Evolutionary conservation across 2,888 invertebrate genomes (phyloP), one percentile per base, ranked within the genome.

Genomic region (Cosmia pyralina): DNA sequence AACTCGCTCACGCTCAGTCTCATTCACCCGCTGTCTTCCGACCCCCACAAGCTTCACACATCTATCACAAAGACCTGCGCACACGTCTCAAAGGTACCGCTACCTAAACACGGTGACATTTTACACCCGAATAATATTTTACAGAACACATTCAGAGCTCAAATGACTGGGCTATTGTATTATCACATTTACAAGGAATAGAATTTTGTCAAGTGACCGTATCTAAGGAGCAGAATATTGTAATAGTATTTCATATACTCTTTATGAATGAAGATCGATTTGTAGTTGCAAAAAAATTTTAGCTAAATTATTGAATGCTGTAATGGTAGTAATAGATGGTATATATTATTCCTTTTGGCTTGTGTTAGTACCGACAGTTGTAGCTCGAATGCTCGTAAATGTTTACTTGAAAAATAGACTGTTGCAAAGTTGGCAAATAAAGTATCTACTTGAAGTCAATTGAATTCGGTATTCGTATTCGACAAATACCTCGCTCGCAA

Each of bases 1-100:
- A 55, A 76, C 67, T 48, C 86, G 81, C 80, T 81, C 22, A 13
- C 77, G 71, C 83, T 38, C 10, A 19, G 28, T 7, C 50, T 44
- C 44, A 41, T 10, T 66, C 64, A 2, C 1, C 55, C 84, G 83
- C 85, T 5, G 13, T 13, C 63, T 72, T 82, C 50, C n/a, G 87
- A 72, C 87, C 91, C 87, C n/a, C 46, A 89, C 81, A 79, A 55
- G 55, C 67, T 72, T 55, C 65, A 75, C 79, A 74, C 76, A 82
- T 86, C 69, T 75, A 69, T 70, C 46, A 71, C 57, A 84, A 84
- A 85, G 74, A 41, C 73, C 62, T 69, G 77, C 69, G 81, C 84
- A 88, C 90, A 89, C 89, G 86, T 85, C 83, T 92, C 93, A 94
- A 95, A 94, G 92, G 90, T 73, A 86, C 94, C 95, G 94, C 94